phyloP scores from a whole-genome alignment of 2,888 invertebrate genomes.

The Blomia tropicalis region DNA sequence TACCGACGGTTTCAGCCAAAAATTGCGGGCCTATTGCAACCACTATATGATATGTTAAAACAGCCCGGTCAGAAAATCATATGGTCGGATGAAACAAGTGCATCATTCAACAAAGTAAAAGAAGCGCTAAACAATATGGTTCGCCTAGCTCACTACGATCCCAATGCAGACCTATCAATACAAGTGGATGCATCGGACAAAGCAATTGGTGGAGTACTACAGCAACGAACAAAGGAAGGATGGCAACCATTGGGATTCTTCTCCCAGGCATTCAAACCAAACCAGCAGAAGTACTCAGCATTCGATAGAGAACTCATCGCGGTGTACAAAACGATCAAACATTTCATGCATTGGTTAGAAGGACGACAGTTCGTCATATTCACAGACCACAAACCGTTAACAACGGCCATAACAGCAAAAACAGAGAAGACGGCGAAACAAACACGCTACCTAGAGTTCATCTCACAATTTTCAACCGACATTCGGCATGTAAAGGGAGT shows the following conservation, averaged over 20 bases:
- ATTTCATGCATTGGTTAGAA: neutral
- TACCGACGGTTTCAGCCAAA: slow-evolving; percentile 18
- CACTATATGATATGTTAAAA: slow-evolving; percentile 3
- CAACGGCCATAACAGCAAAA: neutral
- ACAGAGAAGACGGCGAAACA: neutral
- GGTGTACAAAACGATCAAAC: neutral
- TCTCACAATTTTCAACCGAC: neutral
- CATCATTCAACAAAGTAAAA: slow-evolving; percentile 19
- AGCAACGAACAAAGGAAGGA: neutral
- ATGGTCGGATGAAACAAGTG: slow-evolving; percentile 1
- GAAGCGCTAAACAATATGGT: slow-evolving; percentile 18
- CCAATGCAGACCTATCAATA: slow-evolving; percentile 26
- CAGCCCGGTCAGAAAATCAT: neutral
- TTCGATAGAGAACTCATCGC: neutral
- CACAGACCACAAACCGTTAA: neutral
- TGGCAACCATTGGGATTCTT: neutral
- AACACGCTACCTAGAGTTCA: neutral
- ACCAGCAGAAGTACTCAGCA: neutral
- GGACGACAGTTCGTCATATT: neutral
- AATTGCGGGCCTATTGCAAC: slow-evolving; percentile 17
- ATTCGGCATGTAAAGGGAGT: neutral
- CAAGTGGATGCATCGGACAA: neutral
- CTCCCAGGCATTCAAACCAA: neutral
- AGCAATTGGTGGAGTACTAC: neutral
- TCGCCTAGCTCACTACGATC: slow-evolving; percentile 32